phyloP scores from a whole-genome alignment of 2,888 invertebrate genomes.

The Xestobium rufovillosum region DNA sequence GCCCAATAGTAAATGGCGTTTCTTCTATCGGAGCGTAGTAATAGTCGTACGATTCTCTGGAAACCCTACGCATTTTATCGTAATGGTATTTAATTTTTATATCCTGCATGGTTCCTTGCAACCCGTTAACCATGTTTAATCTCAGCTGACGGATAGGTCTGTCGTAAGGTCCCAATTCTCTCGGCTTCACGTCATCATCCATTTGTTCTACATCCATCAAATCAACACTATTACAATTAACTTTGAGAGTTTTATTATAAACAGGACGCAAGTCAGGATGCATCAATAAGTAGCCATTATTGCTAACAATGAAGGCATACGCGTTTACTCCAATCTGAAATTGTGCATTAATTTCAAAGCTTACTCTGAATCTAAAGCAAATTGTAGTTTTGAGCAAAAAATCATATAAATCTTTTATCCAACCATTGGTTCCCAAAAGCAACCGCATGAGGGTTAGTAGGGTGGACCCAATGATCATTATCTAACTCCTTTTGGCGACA shows the following conservation, averaged over 20 bases:
- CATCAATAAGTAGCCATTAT: conserved; percentile 90
- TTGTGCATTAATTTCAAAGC: too few species aligned
- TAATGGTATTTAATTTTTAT: conserved; percentile 75
- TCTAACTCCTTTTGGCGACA: too few species aligned
- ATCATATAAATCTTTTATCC: too few species aligned
- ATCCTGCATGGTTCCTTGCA: conserved; percentile 56
- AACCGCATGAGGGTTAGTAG: too few species aligned
- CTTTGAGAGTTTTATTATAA: conserved; percentile 61
- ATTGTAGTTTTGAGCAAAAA: too few species aligned
- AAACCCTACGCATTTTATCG: conserved; percentile 76
- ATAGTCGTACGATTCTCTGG: conserved; percentile 72
- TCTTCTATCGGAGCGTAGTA: conserved; percentile 73
- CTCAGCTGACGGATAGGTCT: conserved; percentile 51
- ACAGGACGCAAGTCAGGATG: conserved; percentile 91
- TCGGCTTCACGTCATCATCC: conserved; percentile 52
- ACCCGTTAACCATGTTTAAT: conserved; percentile 62
- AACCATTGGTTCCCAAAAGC: too few species aligned
- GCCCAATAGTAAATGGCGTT: conserved; percentile 79
- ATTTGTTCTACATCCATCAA: conserved; percentile 89
- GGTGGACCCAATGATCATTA: too few species aligned
- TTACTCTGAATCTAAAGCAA: conserved; percentile 7
- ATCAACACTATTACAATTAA: conserved; percentile 96
- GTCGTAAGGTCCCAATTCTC: conserved; percentile 50
- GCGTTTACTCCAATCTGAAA: conserved; percentile 90
- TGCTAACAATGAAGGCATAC: conserved; percentile 93